These are phyloP conservation scores for Oasisia sp. DNA, from an alignment of 2,888 invertebrate genomes.

Conservation along the genomic window DNA sequence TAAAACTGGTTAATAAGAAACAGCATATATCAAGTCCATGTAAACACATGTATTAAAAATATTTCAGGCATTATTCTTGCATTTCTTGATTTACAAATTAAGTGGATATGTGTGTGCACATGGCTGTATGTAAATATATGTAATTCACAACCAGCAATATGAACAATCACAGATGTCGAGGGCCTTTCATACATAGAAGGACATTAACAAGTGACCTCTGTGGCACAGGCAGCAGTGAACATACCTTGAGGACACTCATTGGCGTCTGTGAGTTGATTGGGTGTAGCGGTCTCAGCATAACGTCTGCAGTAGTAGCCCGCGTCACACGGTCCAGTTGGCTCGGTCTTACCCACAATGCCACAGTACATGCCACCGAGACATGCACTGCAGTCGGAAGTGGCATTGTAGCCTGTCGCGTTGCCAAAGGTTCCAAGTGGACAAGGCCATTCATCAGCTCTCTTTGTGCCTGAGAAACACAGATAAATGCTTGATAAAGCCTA, in stretches of 20 bases:
- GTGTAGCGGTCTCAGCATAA: slow-evolving; percentile 54
- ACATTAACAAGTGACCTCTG: too few relatives aligned
- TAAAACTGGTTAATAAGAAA: too few relatives aligned
- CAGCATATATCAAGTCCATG: too few relatives aligned
- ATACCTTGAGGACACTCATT: slow-evolving; percentile 61
- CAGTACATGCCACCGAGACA: slow-evolving; percentile 61
- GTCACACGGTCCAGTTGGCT: slow-evolving; percentile 56
- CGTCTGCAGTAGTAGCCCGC: slow-evolving; percentile 58
- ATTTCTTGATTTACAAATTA: not conserved
- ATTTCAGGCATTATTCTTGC: not conserved
- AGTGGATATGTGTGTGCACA: not conserved
- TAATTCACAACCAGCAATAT: not conserved
- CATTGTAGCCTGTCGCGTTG: slow-evolving; percentile 51
- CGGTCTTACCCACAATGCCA: slow-evolving; percentile 50
- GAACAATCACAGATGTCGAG: not conserved
- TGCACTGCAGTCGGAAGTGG: slow-evolving; percentile 49
- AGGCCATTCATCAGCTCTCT: slow-evolving; percentile 46
- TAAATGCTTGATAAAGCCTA: not conserved
- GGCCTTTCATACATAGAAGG: too few relatives aligned
- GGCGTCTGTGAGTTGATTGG: slow-evolving; percentile 57
- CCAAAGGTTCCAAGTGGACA: slow-evolving; percentile 55
- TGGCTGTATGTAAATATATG: not conserved
- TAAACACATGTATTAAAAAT: too few relatives aligned
- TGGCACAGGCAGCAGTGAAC: not conserved
- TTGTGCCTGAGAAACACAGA: slow-evolving; percentile 33